phyloP scores from a whole-genome alignment of 2,797 vertebrate species.

The Gallirallus australis region DNA sequence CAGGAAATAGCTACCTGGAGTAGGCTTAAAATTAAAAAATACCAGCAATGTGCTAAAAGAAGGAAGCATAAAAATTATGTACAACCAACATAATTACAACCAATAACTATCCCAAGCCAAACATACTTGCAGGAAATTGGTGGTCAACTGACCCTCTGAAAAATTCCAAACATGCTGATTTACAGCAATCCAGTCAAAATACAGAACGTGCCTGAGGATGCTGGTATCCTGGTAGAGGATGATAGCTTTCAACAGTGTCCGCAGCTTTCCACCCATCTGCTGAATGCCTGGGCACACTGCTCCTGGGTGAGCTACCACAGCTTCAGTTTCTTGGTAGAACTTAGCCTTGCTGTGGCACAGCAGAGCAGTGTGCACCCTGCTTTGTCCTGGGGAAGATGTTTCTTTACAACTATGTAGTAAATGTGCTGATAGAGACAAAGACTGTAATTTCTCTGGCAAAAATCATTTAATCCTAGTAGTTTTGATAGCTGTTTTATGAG shows the following conservation, averaged over 20 bases:
- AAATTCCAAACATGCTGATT: constrained; percentile 41
- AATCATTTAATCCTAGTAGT: neutral
- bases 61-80: neutral
- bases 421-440: neutral
- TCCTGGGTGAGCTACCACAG: neutral
- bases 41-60: neutral
- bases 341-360: neutral
- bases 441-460: neutral
- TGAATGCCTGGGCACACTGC: fast-evolving
- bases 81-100: constrained; percentile 37
- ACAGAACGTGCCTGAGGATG: neutral
- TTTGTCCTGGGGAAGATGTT: neutral
- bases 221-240: neutral
- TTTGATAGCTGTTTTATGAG: neutral
- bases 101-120: neutral
- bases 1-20: neutral
- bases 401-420: neutral
- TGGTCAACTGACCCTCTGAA: neutral
- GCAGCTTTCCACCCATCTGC: neutral
- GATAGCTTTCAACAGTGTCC: neutral
- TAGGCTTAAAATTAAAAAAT: neutral
- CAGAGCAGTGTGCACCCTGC: neutral
- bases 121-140: neutral
- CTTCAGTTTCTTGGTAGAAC: fast-evolving
- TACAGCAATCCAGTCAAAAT: neutral